phyloP scores from a whole-genome alignment of 30 jellyfish, hydroid and myxozoan genomes.

The Aurelia coerulea region DNA sequence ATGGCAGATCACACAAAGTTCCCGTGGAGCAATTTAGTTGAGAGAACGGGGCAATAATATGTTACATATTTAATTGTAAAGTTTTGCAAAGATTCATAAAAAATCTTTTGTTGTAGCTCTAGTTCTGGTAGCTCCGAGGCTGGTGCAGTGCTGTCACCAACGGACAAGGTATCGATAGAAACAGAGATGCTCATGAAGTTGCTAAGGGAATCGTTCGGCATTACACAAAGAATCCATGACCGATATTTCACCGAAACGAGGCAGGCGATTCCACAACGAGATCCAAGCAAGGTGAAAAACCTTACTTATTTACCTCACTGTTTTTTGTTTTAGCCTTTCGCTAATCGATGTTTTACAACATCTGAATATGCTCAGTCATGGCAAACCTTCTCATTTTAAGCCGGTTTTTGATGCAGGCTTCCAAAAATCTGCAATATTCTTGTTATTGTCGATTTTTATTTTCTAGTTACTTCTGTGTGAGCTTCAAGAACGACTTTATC shows the following conservation, averaged over 20 bases:
- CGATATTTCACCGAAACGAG: constrained; percentile 31
- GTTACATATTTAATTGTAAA: too few species aligned
- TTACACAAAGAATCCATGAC: constrained; percentile 37
- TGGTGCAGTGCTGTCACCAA: constrained; percentile 37
- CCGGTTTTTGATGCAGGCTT: neutral
- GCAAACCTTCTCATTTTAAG: neutral
- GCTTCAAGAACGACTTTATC: constrained; percentile 63
- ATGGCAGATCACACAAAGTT: too few species aligned
- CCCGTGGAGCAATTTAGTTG: too few species aligned
- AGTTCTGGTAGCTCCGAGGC: constrained; percentile 27
- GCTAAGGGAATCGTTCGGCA: constrained; percentile 61
- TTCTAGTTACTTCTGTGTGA: constrained; percentile 55
- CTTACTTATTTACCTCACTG: neutral
- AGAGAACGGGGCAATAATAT: too few species aligned
- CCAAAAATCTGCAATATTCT: neutral
- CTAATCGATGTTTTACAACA: neutral
- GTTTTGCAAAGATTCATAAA: too few species aligned
- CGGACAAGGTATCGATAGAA: constrained; percentile 64
- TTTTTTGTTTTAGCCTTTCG: too few species aligned
- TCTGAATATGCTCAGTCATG: neutral
- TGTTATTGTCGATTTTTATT: neutral
- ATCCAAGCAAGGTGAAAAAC: constrained; percentile 39
- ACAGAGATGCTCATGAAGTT: constrained; percentile 51
- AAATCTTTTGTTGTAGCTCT: neutral
- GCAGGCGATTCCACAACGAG: constrained; percentile 48